phyloP scores from a whole-genome alignment of 2,113 vertebrate species.

The Anseranas semipalmata region DNA sequence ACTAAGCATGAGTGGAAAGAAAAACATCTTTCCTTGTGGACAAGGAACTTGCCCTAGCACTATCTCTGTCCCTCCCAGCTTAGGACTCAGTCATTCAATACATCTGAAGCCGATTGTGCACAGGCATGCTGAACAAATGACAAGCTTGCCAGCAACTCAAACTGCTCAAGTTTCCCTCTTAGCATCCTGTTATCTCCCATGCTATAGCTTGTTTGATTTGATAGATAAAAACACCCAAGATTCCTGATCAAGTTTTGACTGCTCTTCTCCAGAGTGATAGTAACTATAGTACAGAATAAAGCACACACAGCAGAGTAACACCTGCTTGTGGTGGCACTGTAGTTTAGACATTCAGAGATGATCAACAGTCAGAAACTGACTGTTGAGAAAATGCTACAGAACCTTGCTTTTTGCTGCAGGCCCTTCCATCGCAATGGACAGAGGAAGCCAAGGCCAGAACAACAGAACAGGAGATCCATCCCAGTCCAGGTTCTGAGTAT shows the following conservation, averaged over 20 bases:
- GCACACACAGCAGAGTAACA: not conserved
- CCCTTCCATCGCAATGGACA: not conserved
- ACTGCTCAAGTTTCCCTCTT: not conserved
- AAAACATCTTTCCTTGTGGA: not conserved
- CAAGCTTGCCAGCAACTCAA: not conserved
- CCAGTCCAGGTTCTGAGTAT: not conserved
- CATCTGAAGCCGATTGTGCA: not conserved
- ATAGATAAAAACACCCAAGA: not conserved
- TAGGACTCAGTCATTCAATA: not conserved
- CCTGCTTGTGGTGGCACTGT: not conserved
- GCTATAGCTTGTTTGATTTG: not conserved
- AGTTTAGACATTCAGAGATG: not conserved
- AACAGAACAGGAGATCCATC: not conserved
- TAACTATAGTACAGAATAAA: not conserved
- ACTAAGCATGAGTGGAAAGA: rapidly evolving
- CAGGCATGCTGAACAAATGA: not conserved
- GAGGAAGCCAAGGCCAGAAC: not conserved
- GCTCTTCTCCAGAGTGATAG: not conserved
- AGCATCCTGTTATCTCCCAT: rapidly evolving
- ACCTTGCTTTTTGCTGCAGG: not conserved
- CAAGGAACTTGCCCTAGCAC: not conserved
- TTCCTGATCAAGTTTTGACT: not conserved
- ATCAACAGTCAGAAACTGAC: not conserved
- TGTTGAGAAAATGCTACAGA: not conserved
- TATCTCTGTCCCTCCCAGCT: not conserved